Evolutionary conservation across 2,888 invertebrate species (phyloP).

Genomic region (Nomada goodeniana): DNA sequence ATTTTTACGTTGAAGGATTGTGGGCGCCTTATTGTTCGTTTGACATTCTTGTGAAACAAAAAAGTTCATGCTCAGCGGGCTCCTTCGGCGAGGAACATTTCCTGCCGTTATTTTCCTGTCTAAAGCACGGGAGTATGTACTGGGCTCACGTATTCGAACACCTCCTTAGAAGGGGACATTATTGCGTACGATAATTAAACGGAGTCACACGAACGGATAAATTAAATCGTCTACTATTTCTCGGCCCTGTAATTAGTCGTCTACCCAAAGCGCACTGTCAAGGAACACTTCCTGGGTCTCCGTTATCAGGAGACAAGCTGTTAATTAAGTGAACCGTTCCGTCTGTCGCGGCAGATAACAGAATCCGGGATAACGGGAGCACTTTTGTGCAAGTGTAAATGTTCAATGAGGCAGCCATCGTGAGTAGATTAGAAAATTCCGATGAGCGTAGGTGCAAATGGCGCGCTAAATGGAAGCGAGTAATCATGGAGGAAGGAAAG

Average conservation of each 20-base stretch:
- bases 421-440: constrained; percentile 56
- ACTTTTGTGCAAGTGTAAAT: constrained; percentile 51
- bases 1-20: too few relatives aligned
- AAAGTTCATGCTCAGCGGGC: not conserved
- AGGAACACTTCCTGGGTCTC: constrained; percentile 51
- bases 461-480: constrained; percentile 34
- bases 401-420: constrained; percentile 33
- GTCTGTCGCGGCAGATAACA: constrained; percentile 53
- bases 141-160: constrained; percentile 47
- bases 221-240: constrained; percentile 62
- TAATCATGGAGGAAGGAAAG: constrained; percentile 22
- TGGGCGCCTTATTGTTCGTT: too few relatives aligned
- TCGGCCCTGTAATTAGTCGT: constrained; percentile 60
- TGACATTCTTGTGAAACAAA: too few relatives aligned
- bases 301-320: constrained; percentile 62
- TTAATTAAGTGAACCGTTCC: constrained; percentile 58
- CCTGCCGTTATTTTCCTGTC: too few relatives aligned
- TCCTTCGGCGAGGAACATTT: not conserved
- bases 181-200: constrained; percentile 61
- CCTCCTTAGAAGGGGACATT: constrained; percentile 43
- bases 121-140: not conserved
- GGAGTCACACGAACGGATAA: constrained; percentile 58
- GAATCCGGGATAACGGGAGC: constrained; percentile 44
- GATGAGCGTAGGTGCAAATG: constrained; percentile 42
- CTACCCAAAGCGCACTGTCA: constrained; percentile 56